Evolutionary conservation across 1,140 invertebrate genomes (phyloP).

Genomic region (Zaprionus vittiger): DNA sequence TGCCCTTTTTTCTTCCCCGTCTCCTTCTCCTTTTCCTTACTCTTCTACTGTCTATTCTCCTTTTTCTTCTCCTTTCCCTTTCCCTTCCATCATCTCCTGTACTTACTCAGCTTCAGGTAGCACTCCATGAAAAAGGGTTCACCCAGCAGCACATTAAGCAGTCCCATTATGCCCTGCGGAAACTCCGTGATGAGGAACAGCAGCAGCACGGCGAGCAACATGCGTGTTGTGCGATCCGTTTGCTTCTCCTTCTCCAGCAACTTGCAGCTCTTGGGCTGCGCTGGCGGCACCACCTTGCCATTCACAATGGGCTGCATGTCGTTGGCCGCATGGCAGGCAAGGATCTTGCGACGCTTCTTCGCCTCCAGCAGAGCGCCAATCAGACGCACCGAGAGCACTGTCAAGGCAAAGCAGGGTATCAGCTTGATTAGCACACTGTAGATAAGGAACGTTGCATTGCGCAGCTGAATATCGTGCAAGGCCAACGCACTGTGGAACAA

Average conservation of each 20-base stretch:
- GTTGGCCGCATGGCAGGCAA: conserved; percentile 85
- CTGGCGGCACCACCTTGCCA: conserved; percentile 73
- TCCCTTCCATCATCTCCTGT: not conserved
- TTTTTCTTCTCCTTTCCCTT: too few species aligned
- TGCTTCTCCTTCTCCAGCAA: conserved; percentile 88
- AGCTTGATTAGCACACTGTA: conserved; percentile 94
- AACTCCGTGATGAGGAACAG: conserved; percentile 95
- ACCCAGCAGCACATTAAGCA: conserved; percentile 90
- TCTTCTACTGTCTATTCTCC: too few species aligned
- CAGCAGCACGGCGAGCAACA: conserved; percentile 96
- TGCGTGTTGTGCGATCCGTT: conserved; percentile 95
- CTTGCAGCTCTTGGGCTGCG: conserved; percentile 85
- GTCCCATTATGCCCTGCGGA: conserved; percentile 93
- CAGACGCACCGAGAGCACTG: conserved; percentile 91
- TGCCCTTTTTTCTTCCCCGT: too few species aligned
- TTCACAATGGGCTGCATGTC: conserved; percentile 85
- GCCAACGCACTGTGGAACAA: conserved; percentile 70
- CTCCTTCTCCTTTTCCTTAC: too few species aligned
- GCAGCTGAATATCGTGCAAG: conserved; percentile 62
- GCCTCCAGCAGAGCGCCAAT: conserved; percentile 91
- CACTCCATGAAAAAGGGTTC: conserved; percentile 90
- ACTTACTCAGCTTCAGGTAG: conserved; percentile 89
- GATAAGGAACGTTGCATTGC: conserved; percentile 91
- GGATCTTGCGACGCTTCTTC: conserved; percentile 89
- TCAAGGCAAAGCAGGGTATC: conserved; percentile 93